These are phyloP conservation scores for Chelonus insularis DNA, from an alignment of 1,140 invertebrate species.

Conservation along the genomic window DNA sequence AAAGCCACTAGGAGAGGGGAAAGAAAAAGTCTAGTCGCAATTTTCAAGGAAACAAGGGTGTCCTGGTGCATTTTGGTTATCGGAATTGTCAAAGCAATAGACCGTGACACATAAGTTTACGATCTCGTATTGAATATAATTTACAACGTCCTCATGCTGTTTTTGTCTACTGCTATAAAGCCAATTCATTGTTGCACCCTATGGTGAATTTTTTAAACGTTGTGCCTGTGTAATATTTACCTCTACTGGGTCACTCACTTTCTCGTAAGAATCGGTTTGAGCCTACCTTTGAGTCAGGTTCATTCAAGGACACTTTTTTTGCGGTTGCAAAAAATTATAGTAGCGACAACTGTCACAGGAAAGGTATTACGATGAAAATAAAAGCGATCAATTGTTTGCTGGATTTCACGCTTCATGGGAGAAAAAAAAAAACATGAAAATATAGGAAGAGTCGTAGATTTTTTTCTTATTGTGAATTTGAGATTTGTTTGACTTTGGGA, in stretches of 20 bases:
- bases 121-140: slow-evolving; percentile 46
- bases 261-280: background rate
- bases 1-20: background rate
- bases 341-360: no score
- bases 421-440: no score
- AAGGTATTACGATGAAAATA: no score
- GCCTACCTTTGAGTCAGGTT: no score
- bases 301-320: no score
- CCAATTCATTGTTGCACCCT: background rate
- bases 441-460: no score
- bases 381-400: no score
- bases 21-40: background rate
- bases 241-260: background rate
- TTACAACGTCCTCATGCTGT: slow-evolving; percentile 42
- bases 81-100: slow-evolving; percentile 40
- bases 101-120: slow-evolving; percentile 47
- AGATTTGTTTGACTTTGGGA: no score
- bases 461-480: no score
- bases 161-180: slow-evolving; percentile 16
- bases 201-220: slow-evolving; percentile 21
- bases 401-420: no score
- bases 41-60: background rate
- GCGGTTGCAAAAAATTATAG: no score
- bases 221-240: slow-evolving; percentile 36
- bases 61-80: slow-evolving; percentile 26